Evolutionary conservation across 1,140 invertebrate genomes (phyloP).

Genomic region (Sycophila sp.): DNA sequence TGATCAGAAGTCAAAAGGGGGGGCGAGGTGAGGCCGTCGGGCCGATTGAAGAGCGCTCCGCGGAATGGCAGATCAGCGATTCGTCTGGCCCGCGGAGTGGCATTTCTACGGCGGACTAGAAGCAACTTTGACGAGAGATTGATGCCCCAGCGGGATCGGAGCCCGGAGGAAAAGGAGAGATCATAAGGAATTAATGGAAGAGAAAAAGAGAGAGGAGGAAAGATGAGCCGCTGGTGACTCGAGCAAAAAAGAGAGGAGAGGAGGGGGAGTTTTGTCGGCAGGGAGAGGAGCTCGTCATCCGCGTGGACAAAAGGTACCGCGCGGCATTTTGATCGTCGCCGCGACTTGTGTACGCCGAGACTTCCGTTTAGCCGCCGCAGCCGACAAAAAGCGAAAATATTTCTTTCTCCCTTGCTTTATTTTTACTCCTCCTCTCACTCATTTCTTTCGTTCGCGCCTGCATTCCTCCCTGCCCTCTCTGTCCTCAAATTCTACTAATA

Average conservation of each 20-base stretch:
- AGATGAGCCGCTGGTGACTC: conserved; percentile 13
- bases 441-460: neutral
- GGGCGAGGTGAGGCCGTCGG: conserved; percentile 31
- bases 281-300: conserved; percentile 37
- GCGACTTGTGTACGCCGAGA: conserved; percentile 40
- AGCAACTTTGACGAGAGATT: conserved; percentile 65
- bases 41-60: conserved; percentile 24
- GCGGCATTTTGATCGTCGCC: conserved; percentile 63
- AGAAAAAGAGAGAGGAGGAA: neutral
- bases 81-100: conserved; percentile 41
- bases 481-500: neutral
- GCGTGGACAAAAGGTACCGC: conserved; percentile 63
- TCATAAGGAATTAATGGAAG: conserved; percentile 32
- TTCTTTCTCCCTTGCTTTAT: conserved; percentile 41
- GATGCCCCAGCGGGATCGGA: conserved; percentile 48
- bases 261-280: conserved; percentile 43
- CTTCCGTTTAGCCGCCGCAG: conserved; percentile 29
- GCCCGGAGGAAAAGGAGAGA: conserved; percentile 11
- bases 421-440: conserved; percentile 39
- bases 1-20: conserved; percentile 31
- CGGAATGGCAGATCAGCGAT: neutral
- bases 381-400: conserved; percentile 63
- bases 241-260: conserved; percentile 21
- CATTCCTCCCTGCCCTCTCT: neutral
- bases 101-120: conserved; percentile 58